Conservation (phyloP, 1,140 invertebrate species). For the Drosophila funebris region DNA sequence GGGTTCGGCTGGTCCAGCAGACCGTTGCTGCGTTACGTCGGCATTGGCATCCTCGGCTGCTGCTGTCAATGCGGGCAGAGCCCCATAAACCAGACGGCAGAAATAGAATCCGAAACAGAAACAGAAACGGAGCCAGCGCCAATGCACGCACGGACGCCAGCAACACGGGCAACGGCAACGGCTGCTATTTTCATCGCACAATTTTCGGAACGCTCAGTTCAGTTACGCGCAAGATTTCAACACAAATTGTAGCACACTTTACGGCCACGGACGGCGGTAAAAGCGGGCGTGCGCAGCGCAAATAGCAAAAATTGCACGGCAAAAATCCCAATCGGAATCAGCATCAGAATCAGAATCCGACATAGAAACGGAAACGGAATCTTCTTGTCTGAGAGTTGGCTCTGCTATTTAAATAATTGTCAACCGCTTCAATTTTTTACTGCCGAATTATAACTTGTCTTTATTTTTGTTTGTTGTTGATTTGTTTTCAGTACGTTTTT, state of each 20-base stretch:
- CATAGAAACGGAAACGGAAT: conserved; percentile 46
- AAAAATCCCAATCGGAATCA: conserved; percentile 48
- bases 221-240: conserved; percentile 69
- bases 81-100: conserved; percentile 32
- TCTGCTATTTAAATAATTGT: conserved; percentile 31
- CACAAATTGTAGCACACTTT: conserved; percentile 69
- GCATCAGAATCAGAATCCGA: too few species aligned
- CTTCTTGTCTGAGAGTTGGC: conserved; percentile 20
- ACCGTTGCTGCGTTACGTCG: background rate
- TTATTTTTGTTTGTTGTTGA: background rate
- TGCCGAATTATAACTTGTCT: background rate
- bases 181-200: conserved; percentile 38
- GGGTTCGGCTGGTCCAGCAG: conserved; percentile 43
- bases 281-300: conserved; percentile 73
- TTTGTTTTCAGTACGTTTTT: background rate
- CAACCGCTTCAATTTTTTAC: background rate
- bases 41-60: conserved; percentile 37
- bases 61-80: conserved; percentile 36
- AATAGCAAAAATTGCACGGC: conserved; percentile 54
- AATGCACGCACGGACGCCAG: conserved; percentile 47
- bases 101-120: conserved; percentile 36
- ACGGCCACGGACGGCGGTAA: conserved; percentile 49
- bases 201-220: conserved; percentile 35
- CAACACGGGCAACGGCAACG: conserved; percentile 34
- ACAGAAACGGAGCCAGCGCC: conserved; percentile 48